phyloP scores from a whole-genome alignment of 2,113 vertebrate species.

The Gopherus evgoodei region DNA sequence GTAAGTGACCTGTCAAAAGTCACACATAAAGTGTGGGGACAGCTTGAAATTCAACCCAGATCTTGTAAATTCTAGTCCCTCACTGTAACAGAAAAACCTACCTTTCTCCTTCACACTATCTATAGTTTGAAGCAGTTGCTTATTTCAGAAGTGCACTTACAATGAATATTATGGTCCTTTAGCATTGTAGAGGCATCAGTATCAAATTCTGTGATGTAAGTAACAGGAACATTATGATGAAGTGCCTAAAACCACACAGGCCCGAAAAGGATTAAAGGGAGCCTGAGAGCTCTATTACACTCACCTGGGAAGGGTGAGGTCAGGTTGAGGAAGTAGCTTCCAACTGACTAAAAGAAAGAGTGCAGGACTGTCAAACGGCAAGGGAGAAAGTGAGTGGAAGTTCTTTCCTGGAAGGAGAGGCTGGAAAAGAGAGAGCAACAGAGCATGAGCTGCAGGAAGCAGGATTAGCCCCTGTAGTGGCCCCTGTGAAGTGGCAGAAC shows the following conservation, averaged over 20 bases:
- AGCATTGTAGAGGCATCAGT: neutral
- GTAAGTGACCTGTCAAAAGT: neutral
- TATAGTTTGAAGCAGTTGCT: neutral
- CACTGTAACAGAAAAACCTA: accelerated
- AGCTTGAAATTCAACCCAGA: neutral
- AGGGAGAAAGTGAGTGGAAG: too few species aligned
- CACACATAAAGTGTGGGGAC: neutral
- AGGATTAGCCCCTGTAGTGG: too few species aligned
- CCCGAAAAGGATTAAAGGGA: neutral
- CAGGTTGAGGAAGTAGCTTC: too few species aligned
- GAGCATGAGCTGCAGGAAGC: too few species aligned
- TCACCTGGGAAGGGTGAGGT: too few species aligned
- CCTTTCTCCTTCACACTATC: neutral
- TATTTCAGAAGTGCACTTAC: neutral
- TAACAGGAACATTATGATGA: neutral
- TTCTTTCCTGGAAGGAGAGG: too few species aligned
- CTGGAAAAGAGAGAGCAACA: too few species aligned
- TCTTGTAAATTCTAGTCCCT: neutral
- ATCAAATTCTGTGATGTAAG: neutral
- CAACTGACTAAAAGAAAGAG: too few species aligned
- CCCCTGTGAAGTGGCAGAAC: too few species aligned
- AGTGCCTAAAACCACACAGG: neutral
- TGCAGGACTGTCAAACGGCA: too few species aligned
- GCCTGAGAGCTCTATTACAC: too few species aligned
- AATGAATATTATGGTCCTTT: accelerated